Evolutionary conservation across 2,113 vertebrate species (phyloP).

Genomic region (Upupa epops): DNA sequence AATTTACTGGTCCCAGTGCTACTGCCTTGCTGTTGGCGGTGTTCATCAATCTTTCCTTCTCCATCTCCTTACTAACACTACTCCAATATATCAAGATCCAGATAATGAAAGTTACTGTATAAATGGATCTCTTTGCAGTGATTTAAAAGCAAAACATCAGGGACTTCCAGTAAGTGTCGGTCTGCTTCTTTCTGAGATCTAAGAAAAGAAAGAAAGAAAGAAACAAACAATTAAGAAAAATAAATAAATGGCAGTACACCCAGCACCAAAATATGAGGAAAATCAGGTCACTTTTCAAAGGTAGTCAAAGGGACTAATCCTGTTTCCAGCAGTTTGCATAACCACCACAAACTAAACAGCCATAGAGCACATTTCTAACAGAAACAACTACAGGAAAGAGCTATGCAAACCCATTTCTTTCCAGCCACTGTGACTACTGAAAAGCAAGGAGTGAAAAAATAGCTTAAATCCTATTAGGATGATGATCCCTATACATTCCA

Average conservation of each 20-base stretch:
- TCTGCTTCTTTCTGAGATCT: neutral
- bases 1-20: too few species aligned
- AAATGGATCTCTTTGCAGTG: neutral
- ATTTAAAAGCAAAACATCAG: neutral
- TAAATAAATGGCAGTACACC: neutral
- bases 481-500: slow-evolving; percentile 32
- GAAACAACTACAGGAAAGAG: slow-evolving; percentile 8
- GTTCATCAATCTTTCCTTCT: neutral
- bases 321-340: slow-evolving; percentile 26
- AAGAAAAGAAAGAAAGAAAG: neutral
- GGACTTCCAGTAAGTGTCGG: neutral
- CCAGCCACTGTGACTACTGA: neutral
- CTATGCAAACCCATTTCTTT: neutral
- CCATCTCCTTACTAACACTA: neutral
- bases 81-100: neutral
- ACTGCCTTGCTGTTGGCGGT: too few species aligned
- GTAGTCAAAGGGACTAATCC: slow-evolving; percentile 34
- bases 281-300: neutral
- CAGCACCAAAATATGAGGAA: neutral
- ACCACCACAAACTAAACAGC: slow-evolving; percentile 7
- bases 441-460: neutral
- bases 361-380: slow-evolving; percentile 27
- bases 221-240: too few species aligned
- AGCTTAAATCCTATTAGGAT: slow-evolving; percentile 46
- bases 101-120: neutral